Evolutionary conservation across 2,113 vertebrate genomes (phyloP).

Genomic region (Neogobius melanostomus): DNA sequence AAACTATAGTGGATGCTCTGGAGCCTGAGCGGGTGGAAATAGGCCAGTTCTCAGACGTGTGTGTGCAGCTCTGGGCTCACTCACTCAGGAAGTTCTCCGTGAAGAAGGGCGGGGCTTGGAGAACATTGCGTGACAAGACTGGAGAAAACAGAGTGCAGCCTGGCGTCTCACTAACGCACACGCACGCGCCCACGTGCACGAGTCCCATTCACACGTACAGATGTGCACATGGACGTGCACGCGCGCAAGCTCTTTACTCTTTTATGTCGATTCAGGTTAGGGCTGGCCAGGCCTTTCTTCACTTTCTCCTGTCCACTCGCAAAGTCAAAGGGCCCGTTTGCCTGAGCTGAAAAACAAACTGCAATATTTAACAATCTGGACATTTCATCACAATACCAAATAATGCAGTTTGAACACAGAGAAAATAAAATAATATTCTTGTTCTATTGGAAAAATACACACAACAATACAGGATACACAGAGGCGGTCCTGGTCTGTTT

Average conservation of each 20-base stretch:
- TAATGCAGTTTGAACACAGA: no score
- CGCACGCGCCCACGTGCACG: slow-evolving; percentile 14
- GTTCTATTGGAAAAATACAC: no score
- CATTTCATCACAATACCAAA: no score
- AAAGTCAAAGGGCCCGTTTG: background rate
- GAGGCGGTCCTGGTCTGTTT: no score
- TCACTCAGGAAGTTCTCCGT: slow-evolving; percentile 38
- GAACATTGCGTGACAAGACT: slow-evolving; percentile 65
- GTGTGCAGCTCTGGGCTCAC: slow-evolving; percentile 25
- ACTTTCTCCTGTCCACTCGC: slow-evolving; percentile 21
- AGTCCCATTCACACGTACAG: slow-evolving; percentile 5
- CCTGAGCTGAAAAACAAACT: background rate
- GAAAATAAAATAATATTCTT: no score
- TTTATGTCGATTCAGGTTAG: slow-evolving; percentile 56
- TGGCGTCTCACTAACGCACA: slow-evolving; percentile 41
- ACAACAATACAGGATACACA: no score
- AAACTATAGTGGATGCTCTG: background rate
- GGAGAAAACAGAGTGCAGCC: slow-evolving; percentile 60
- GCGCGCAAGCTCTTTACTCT: slow-evolving; percentile 42
- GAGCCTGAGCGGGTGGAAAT: slow-evolving; percentile 29
- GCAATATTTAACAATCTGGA: background rate
- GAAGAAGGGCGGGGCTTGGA: slow-evolving; percentile 43
- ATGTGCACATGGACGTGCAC: background rate
- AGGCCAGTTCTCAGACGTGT: slow-evolving; percentile 31
- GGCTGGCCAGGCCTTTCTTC: slow-evolving; percentile 22